Evolutionary conservation across 2,888 invertebrate species (phyloP), one percentile per base, ranked within the genome.

Genomic region (Bugulina stolonifera): DNA sequence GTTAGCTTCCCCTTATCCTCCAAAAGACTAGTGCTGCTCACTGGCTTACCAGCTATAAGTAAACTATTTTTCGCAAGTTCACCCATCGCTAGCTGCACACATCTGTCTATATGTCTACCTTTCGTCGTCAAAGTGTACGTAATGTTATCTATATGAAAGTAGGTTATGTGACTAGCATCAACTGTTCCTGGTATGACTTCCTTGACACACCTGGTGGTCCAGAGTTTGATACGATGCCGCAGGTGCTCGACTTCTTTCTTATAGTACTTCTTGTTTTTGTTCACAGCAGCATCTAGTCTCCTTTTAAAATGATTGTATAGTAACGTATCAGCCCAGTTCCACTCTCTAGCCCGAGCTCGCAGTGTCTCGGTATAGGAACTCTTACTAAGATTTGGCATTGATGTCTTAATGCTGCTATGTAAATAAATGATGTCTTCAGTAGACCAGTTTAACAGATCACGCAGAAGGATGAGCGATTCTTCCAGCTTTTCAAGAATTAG

Each of bases 401-500:
- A 43, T 29, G 27, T 2, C 32, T 64, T 22, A 32, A 64, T 25
- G 34, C 23, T 57, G n/a, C 23, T 57, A n/a, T 25, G 5, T 5
- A 57, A 57, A 25, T 64, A 64, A 14, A 64, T 34, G 34, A 64
- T 34, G n/a, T 64, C 64, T 32, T 14, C 18, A 64, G 64, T 64
- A 10, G 29, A 29, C 64, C 64, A 64, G 32, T 64, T 14, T 14
- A 64, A 27, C 64, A 64, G 27, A 27, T 64, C 64, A 14, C 64
- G 25, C 64, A 64, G 25, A 2, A 64, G 5, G 22, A 64, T 64
- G 14, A 64, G 64, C 32, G 64, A 64, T 27, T 64, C 64, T 10
- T 64, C 64, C 14, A 64, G 32, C 32, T 10, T 27, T 27, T 64
- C 64, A 2, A 64, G 32, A 14, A 64, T 34, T 14, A 64, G 27